These are phyloP conservation scores for Sarcoramphus papa DNA, from an alignment of 2,797 vertebrate genomes.

Conservation along the genomic window DNA sequence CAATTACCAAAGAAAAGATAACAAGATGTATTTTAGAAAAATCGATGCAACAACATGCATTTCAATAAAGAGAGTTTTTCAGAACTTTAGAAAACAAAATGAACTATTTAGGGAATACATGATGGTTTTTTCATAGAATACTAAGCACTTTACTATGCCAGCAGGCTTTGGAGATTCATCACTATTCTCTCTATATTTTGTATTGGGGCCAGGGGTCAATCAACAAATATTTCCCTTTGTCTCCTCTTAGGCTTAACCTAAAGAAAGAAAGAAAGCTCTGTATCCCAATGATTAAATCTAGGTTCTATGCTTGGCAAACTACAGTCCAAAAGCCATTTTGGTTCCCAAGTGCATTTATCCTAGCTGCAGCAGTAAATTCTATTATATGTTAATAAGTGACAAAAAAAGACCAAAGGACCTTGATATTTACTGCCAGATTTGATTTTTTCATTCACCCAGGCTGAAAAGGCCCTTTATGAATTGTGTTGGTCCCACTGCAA, in stretches of 20 bases:
- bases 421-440: background rate
- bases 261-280: background rate
- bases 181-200: conserved; percentile 67
- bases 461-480: background rate
- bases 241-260: background rate
- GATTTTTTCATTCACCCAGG: background rate
- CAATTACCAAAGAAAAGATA: conserved; percentile 95
- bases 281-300: background rate
- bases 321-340: background rate
- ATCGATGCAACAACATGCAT: conserved; percentile 82
- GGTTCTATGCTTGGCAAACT: background rate
- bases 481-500: background rate
- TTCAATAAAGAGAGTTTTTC: conserved; percentile 78
- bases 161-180: conserved; percentile 67
- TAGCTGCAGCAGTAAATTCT: background rate
- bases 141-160: conserved; percentile 50
- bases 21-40: conserved; percentile 85
- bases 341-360: background rate
- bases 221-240: conserved; percentile 52
- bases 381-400: background rate
- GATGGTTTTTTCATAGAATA: conserved; percentile 70
- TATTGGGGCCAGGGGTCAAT: conserved; percentile 60
- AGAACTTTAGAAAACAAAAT: conserved; percentile 82
- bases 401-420: background rate
- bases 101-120: conserved; percentile 81